Evolutionary conservation across 1,140 invertebrate genomes (phyloP).

Genomic region (Aphaenogaster rudis): DNA sequence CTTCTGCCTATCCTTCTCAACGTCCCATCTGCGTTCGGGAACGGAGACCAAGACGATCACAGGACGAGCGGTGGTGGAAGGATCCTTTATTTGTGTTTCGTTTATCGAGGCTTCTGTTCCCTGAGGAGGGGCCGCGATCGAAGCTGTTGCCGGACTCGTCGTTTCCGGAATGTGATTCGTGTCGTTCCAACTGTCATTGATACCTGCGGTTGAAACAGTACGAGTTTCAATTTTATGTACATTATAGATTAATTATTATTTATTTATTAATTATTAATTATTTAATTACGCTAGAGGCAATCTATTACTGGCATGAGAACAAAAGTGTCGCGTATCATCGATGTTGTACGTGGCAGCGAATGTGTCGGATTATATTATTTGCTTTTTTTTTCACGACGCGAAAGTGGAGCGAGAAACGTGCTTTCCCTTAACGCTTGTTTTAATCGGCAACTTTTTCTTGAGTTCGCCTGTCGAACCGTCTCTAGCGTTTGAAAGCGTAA

Average conservation of each 20-base stretch:
- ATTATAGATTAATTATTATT: neutral
- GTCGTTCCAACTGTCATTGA: neutral
- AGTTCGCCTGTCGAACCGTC: neutral
- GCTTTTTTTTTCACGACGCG: neutral
- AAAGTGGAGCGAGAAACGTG: neutral
- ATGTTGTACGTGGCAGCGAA: neutral
- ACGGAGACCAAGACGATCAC: conserved; percentile 72
- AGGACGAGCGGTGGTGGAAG: conserved; percentile 56
- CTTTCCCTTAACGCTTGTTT: neutral
- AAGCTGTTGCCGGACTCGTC: conserved; percentile 10
- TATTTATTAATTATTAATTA: neutral
- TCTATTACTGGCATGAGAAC: neutral
- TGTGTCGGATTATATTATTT: neutral
- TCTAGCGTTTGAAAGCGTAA: neutral
- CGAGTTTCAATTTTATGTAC: neutral
- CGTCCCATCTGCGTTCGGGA: conserved; percentile 61
- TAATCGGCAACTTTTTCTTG: conserved; percentile 2
- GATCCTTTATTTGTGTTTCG: neutral
- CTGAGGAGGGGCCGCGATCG: conserved; percentile 18
- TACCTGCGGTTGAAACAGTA: neutral
- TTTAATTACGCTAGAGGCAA: neutral
- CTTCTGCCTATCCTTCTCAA: conserved; percentile 53
- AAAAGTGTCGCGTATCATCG: neutral
- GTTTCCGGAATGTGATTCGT: conserved; percentile 36
- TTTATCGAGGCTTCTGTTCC: neutral